Evolutionary conservation across 1,140 invertebrate species (phyloP).

Genomic region (Archivesica marissinica): DNA sequence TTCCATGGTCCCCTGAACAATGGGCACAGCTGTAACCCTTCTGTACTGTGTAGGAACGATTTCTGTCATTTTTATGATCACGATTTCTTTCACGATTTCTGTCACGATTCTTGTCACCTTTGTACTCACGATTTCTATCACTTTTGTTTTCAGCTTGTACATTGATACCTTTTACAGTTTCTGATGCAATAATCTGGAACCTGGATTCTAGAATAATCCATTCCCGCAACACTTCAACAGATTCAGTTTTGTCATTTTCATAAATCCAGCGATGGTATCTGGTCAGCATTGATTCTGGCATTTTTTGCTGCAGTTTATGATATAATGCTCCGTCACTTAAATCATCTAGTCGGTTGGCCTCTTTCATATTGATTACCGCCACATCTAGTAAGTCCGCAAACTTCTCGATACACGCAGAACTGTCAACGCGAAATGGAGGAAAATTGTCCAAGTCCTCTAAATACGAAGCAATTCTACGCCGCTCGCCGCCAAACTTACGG

Average conservation of each 20-base stretch:
- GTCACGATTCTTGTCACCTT: too few relatives aligned
- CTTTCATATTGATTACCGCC: background rate
- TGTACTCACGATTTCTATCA: background rate
- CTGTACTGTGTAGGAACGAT: background rate
- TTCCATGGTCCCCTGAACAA: background rate
- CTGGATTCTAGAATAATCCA: background rate
- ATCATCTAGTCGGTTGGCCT: background rate
- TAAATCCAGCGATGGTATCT: background rate
- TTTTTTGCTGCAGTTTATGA: background rate
- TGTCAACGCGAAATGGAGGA: background rate
- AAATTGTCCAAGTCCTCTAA: background rate
- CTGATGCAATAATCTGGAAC: background rate
- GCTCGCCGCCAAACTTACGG: background rate
- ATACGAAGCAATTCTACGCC: background rate
- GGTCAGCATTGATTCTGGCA: slow-evolving; percentile 10
- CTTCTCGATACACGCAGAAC: background rate
- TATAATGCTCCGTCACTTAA: background rate
- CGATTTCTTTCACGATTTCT: background rate
- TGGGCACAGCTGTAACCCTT: background rate
- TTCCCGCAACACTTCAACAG: background rate
- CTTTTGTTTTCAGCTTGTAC: too few relatives aligned
- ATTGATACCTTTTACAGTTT: slow-evolving; percentile 6
- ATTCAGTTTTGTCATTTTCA: background rate
- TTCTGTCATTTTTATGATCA: background rate
- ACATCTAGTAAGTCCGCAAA: slow-evolving; percentile 11